Conservation (phyloP, 2,888 invertebrate genomes). For the Ormyrus thymus region DNA sequence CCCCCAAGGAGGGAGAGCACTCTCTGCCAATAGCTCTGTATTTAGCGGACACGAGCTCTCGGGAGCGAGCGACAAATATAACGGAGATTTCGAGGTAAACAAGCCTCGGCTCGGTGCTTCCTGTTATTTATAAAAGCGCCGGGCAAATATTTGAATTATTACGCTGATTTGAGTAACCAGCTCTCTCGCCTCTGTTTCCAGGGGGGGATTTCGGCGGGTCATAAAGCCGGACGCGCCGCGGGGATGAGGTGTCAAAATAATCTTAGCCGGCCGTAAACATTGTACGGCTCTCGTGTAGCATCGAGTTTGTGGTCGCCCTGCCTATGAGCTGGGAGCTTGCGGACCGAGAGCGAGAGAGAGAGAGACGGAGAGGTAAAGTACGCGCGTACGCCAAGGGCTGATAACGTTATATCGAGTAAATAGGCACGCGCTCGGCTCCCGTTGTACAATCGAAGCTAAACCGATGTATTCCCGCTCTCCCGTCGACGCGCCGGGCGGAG, state of each 20-base stretch:
- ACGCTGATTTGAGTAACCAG: no score
- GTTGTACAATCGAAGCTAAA: background rate
- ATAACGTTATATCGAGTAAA: conserved; percentile 42
- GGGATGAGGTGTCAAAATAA: no score
- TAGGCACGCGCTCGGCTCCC: conserved; percentile 10
- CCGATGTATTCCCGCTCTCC: background rate
- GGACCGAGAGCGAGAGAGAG: no score
- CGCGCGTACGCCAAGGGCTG: conserved; percentile 1
- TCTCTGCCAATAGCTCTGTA: conserved; percentile 17
- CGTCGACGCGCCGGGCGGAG: conserved; percentile 5
- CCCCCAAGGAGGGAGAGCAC: background rate
- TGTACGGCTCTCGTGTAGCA: conserved; percentile 13
- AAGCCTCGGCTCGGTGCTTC: background rate
- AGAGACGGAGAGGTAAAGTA: no score
- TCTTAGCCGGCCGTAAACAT: background rate
- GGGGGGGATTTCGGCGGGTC: no score
- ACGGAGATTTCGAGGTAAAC: conserved; percentile 25
- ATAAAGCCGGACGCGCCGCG: no score
- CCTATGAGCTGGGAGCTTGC: no score
- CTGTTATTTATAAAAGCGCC: no score
- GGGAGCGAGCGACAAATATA: background rate
- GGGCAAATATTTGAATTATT: no score
- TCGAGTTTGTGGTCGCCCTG: no score
- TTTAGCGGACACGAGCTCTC: background rate
- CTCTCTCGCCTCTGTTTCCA: no score